A percentile compares a stretch with the other conserved stretches of the same genome.
phyloP scores from a whole-genome alignment of 2,888 invertebrate genomes.

The Gastracanthus pulcherrimus region DNA sequence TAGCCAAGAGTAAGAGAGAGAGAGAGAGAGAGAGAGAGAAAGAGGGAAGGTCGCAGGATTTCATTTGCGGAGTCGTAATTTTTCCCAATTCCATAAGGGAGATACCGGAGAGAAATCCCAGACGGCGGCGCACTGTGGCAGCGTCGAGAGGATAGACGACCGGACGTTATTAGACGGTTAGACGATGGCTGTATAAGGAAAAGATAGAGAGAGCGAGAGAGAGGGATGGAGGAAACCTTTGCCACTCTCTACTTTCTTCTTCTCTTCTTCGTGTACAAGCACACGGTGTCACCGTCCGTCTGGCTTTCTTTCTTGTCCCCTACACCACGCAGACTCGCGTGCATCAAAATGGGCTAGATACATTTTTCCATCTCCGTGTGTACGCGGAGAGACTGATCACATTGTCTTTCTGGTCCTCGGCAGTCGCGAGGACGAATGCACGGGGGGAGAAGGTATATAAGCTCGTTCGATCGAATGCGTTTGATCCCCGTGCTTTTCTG shows the following conservation, averaged over 20 bases:
- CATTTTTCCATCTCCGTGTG: not conserved
- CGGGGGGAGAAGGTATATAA: too few relatives aligned
- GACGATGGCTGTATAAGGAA: too few relatives aligned
- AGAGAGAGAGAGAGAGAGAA: too few relatives aligned
- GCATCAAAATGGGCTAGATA: too few relatives aligned
- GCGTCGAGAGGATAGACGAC: conserved; percentile 30
- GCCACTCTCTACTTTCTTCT: not conserved
- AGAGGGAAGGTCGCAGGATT: conserved; percentile 51
- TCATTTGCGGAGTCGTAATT: conserved; percentile 65
- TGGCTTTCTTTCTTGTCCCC: too few relatives aligned
- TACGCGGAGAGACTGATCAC: not conserved
- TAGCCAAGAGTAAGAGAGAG: too few relatives aligned
- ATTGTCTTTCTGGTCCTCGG: not conserved
- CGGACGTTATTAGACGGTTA: conserved; percentile 42
- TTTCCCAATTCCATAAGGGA: conserved; percentile 61
- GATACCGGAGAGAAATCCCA: conserved; percentile 12
- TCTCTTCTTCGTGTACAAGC: not conserved
- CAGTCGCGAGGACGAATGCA: too few relatives aligned
- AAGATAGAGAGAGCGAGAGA: too few relatives aligned
- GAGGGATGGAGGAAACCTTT: not conserved
- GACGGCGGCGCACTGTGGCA: not conserved
- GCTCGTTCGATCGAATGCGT: too few relatives aligned
- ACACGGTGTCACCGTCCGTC: too few relatives aligned
- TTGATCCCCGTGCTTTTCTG: too few relatives aligned
- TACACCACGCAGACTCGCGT: too few relatives aligned